Evolutionary conservation across 2,888 invertebrate genomes (phyloP).

Genomic region (Asteroscopus sphinx): DNA sequence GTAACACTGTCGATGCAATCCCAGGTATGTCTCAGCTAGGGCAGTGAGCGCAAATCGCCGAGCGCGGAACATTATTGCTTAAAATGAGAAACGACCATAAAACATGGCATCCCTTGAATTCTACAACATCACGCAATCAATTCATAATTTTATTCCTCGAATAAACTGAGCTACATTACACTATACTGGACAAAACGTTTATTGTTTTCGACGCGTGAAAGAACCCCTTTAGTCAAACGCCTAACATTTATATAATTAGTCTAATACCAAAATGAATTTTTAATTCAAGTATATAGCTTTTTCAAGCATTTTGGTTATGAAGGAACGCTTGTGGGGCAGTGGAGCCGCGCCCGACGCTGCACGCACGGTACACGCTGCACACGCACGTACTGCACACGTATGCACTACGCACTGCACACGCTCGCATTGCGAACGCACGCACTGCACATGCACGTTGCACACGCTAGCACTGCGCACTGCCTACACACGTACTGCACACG

Average conservation of each 20-base stretch:
- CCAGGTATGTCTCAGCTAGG: constrained; percentile 62
- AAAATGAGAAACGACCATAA: constrained; percentile 34
- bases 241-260: constrained; percentile 58
- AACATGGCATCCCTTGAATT: constrained; percentile 27
- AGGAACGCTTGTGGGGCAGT: constrained; percentile 40
- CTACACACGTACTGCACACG: constrained; percentile 91
- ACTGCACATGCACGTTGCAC: constrained; percentile 85
- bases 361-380: constrained; percentile 91
- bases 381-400: constrained; percentile 92
- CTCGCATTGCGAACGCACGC: too few relatives aligned
- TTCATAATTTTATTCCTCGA: constrained; percentile 45
- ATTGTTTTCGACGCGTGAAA: constrained; percentile 48
- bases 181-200: constrained; percentile 59
- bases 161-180: constrained; percentile 55
- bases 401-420: constrained; percentile 96
- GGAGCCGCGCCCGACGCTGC: constrained; percentile 40
- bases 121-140: constrained; percentile 39
- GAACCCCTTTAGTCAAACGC: constrained; percentile 54
- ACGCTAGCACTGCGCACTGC: constrained; percentile 64
- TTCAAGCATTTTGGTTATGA: constrained; percentile 47
- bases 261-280: constrained; percentile 60
- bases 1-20: constrained; percentile 55
- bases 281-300: constrained; percentile 51
- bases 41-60: constrained; percentile 66
- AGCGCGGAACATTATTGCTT: constrained; percentile 60